phyloP scores from a whole-genome alignment of 2,797 vertebrate genomes.

The Liasis olivaceus region DNA sequence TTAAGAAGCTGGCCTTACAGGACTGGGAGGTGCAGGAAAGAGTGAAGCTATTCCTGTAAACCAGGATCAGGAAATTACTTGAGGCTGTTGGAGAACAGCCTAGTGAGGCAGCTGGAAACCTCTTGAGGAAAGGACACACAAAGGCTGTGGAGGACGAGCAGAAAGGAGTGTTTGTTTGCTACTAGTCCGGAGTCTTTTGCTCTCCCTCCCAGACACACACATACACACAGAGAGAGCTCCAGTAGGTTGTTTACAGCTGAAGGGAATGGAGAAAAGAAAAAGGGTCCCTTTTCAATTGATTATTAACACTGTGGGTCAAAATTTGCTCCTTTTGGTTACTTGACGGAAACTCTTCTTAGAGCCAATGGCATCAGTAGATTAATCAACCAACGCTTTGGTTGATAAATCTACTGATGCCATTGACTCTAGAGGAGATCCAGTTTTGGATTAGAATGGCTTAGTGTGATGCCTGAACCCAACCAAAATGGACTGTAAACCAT shows the following conservation, averaged over 20 bases:
- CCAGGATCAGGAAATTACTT: conserved; percentile 59
- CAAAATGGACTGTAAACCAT: background rate
- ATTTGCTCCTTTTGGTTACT: background rate
- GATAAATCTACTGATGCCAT: background rate
- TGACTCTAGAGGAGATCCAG: background rate
- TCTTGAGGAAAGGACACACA: conserved; percentile 29
- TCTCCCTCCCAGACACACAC: background rate
- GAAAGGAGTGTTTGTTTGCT: conserved; percentile 17
- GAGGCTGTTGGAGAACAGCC: conserved; percentile 49
- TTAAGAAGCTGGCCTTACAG: conserved; percentile 8
- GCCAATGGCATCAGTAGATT: background rate
- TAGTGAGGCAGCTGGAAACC: conserved; percentile 19
- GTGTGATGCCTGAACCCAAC: background rate
- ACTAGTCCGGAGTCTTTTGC: no score
- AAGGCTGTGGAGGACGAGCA: background rate
- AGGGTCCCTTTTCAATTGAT: background rate
- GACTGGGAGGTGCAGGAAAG: background rate
- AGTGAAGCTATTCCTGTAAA: conserved; percentile 20
- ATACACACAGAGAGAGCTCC: background rate
- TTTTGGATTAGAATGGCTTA: background rate
- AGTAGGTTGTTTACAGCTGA: conserved; percentile 59
- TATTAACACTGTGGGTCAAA: background rate
- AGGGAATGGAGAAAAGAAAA: background rate
- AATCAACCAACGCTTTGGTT: background rate
- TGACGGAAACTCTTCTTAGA: background rate